These are phyloP conservation scores for Calyptommatus sinebrachiatus DNA, from an alignment of 2,113 vertebrate genomes.

Conservation along the genomic window DNA sequence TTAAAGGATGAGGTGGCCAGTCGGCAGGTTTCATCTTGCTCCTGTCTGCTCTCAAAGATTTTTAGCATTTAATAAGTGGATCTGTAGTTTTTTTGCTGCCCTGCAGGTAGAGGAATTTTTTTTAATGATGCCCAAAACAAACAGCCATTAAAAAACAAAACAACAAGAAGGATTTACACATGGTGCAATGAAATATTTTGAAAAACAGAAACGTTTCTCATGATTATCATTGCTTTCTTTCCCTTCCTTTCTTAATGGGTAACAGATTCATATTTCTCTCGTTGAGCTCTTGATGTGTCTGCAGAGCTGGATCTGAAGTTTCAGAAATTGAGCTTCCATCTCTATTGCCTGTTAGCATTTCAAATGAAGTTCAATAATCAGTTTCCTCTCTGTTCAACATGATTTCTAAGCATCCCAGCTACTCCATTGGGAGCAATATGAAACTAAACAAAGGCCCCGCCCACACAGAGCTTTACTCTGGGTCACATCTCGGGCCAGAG, in stretches of 20 bases:
- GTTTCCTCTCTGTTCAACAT: too few relatives aligned
- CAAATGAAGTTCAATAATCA: too few relatives aligned
- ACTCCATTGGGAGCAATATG: too few relatives aligned
- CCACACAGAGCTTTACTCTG: too few relatives aligned
- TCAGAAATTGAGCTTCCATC: neutral
- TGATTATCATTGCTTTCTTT: neutral
- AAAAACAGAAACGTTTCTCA: neutral
- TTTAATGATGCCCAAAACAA: constrained; percentile 64
- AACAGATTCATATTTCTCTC: neutral
- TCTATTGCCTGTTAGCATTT: too few relatives aligned
- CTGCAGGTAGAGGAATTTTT: constrained; percentile 48
- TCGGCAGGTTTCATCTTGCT: constrained; percentile 49
- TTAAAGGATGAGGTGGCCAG: constrained; percentile 48
- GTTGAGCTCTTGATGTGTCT: neutral
- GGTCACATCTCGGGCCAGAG: too few relatives aligned
- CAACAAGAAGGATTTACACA: too few relatives aligned
- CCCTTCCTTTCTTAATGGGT: neutral
- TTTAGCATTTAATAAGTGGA: constrained; percentile 59
- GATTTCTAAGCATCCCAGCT: too few relatives aligned
- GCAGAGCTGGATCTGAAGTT: neutral
- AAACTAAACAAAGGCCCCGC: too few relatives aligned
- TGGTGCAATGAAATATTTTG: neutral
- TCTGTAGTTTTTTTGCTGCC: constrained; percentile 51
- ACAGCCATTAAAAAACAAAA: constrained; percentile 23
- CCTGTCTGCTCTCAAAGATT: constrained; percentile 65